Evolutionary conservation across 2,888 invertebrate species (phyloP).

Genomic region (Invenusta paracnida): DNA sequence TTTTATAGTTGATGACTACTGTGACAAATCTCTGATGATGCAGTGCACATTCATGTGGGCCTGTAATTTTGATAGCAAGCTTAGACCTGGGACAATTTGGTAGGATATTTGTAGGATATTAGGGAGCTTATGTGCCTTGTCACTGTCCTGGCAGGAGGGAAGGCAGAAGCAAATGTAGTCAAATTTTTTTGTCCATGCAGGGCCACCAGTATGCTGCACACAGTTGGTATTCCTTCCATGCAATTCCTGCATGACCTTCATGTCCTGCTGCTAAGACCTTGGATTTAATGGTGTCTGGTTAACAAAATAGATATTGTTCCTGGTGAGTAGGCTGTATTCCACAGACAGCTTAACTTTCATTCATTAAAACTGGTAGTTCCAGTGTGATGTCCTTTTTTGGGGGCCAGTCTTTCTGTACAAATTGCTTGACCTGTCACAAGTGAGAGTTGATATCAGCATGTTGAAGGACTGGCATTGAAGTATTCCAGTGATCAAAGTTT

Average conservation of each 20-base stretch:
- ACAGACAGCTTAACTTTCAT: neutral
- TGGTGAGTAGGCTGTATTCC: neutral
- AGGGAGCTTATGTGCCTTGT: neutral
- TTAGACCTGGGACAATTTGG: conserved; percentile 34
- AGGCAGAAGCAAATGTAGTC: conserved; percentile 16
- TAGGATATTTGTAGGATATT: neutral
- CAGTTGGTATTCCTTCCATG: neutral
- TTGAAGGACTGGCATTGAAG: neutral
- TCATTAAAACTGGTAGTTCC: neutral
- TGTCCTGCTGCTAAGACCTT: neutral
- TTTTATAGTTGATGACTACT: neutral
- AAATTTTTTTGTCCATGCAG: neutral
- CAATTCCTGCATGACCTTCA: conserved; percentile 21
- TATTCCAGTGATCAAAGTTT: neutral
- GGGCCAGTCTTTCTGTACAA: neutral
- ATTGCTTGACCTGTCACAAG: neutral
- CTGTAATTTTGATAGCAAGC: conserved; percentile 30
- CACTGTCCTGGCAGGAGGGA: conserved; percentile 15
- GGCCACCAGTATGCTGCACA: conserved; percentile 36
- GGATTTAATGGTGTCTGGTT: neutral
- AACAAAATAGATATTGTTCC: neutral
- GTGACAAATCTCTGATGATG: neutral
- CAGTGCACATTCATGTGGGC: neutral
- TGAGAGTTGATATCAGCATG: neutral
- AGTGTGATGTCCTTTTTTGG: neutral